Conservation (phyloP, 2,113 vertebrate genomes). For the Irena cyanogastra region DNA sequence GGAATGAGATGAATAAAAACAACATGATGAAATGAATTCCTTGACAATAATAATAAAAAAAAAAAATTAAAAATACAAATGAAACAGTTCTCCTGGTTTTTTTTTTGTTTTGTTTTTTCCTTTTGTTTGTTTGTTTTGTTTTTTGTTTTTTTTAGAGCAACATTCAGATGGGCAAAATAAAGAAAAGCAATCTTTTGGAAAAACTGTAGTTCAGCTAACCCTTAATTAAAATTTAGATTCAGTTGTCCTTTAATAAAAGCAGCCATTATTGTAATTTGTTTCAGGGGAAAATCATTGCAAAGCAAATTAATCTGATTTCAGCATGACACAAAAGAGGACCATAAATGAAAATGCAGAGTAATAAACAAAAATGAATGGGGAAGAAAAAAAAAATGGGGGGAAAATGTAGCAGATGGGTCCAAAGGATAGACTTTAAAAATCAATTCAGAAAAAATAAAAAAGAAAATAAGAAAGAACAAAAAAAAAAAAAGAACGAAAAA, state of each 20-base stretch:
- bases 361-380: slow-evolving; percentile 52
- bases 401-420: slow-evolving; percentile 54
- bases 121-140: background rate
- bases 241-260: slow-evolving; percentile 81
- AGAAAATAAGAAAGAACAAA: background rate
- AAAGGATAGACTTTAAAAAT: slow-evolving; percentile 60
- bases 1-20: background rate
- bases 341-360: slow-evolving; percentile 63
- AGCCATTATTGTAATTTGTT: slow-evolving; percentile 53
- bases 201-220: slow-evolving; percentile 77
- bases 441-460: background rate
- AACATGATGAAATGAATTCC: background rate
- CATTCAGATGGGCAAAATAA: slow-evolving; percentile 2
- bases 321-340: slow-evolving; percentile 42
- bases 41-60: background rate
- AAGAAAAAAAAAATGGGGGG: background rate
- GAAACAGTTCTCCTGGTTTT: background rate
- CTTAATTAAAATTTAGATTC: slow-evolving; percentile 84
- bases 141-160: background rate
- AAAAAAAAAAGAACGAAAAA: background rate
- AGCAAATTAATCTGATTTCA: slow-evolving; percentile 68
- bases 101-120: background rate
- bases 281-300: slow-evolving; percentile 46
- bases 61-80: background rate
- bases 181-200: background rate